These are phyloP conservation scores for Tenrec ecaudatus DNA, from an alignment of 2,113 vertebrate species.

Conservation along the genomic window DNA sequence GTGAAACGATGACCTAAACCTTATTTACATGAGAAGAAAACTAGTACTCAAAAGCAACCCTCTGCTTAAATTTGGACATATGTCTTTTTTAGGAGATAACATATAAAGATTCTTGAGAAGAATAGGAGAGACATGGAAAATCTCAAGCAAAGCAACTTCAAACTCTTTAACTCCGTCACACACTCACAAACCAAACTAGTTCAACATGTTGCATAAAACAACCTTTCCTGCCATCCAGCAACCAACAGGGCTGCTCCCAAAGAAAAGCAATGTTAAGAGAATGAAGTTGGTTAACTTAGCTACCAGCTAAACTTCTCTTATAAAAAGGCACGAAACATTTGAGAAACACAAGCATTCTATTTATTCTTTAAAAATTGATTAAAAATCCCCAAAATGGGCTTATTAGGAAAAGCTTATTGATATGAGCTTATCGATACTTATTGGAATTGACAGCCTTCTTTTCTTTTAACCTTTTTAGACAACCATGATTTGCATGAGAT, in stretches of 20 bases:
- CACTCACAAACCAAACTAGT: background rate
- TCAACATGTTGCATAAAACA: background rate
- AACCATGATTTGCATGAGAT: no score
- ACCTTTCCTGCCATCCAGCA: background rate
- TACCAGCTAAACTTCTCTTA: no score
- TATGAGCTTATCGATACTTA: no score
- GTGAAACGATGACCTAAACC: background rate
- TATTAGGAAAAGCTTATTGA: no score
- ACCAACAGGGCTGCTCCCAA: background rate
- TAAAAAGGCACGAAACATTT: no score
- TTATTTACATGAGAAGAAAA: constrained; percentile 16
- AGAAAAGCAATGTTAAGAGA: background rate
- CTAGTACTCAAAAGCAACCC: background rate
- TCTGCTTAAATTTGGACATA: background rate
- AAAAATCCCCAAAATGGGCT: no score
- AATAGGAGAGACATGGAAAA: background rate
- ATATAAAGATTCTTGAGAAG: background rate
- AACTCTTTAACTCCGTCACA: background rate
- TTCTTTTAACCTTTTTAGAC: no score
- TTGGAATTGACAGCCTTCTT: no score
- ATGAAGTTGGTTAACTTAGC: no score
- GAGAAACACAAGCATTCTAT: no score
- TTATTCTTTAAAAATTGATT: no score
- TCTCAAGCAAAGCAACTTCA: background rate
- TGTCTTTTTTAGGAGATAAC: constrained; percentile 12